These are phyloP conservation scores for Cyclargus thomasi DNA, from an alignment of 1,140 invertebrate species.

Conservation along the genomic window DNA sequence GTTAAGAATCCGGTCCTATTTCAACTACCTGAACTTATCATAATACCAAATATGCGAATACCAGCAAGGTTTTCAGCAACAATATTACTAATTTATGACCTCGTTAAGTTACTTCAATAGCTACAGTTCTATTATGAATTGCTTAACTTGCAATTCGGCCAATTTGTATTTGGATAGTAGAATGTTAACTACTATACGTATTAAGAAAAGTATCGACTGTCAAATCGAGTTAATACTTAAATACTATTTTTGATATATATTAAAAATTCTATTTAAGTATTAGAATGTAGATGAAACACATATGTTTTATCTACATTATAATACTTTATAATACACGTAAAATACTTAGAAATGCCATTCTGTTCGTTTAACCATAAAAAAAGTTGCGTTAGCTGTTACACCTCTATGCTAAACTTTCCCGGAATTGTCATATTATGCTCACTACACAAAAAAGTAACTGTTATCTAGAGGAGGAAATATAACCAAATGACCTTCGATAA, in stretches of 20 bases:
- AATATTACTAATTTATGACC: neutral
- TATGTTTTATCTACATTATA: neutral
- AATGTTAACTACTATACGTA: neutral
- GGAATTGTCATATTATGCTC: neutral
- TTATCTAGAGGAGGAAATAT: neutral
- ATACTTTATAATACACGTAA: neutral
- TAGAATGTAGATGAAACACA: no score
- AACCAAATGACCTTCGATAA: neutral
- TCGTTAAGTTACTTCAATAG: neutral
- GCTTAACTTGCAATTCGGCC: neutral
- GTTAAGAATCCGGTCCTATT: slow-evolving; percentile 2
- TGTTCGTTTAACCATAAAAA: neutral
- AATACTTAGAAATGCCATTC: neutral
- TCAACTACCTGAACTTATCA: neutral
- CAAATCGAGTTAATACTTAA: no score
- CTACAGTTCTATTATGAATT: neutral
- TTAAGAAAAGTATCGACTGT: no score
- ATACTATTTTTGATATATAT: no score
- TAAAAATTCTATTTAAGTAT: no score
- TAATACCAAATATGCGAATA: neutral
- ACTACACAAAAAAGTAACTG: neutral
- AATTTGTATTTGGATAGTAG: neutral
- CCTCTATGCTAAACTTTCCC: neutral
- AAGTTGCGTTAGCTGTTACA: neutral
- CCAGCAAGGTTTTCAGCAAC: neutral